Conservation (phyloP, 2,888 invertebrate species). For the Drosophila mercatorum region DNA sequence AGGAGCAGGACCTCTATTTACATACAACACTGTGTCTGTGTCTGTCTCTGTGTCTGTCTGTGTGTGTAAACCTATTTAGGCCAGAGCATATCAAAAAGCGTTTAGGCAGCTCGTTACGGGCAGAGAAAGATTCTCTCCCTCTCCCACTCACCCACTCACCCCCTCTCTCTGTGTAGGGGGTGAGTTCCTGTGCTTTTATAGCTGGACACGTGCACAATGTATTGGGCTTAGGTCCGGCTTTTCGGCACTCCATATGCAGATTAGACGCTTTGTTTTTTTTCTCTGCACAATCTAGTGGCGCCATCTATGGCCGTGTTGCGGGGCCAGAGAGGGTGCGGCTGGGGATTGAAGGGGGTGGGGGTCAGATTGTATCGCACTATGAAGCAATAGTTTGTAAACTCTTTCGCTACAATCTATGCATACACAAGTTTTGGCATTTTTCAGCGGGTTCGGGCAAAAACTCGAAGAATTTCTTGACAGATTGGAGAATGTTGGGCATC, state of each 20-base stretch:
- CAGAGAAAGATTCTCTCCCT: not conserved
- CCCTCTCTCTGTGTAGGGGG: not conserved
- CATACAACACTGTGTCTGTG: slow-evolving; percentile 20
- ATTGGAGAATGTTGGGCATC: not conserved
- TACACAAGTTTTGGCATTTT: not conserved
- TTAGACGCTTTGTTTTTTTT: slow-evolving; percentile 14
- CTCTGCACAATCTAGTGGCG: slow-evolving; percentile 24
- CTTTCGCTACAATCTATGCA: slow-evolving; percentile 6
- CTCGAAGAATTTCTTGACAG: not conserved
- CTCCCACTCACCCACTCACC: not conserved
- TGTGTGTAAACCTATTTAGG: slow-evolving; percentile 45
- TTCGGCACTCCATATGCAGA: slow-evolving; percentile 28
- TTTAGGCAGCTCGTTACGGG: slow-evolving; percentile 37
- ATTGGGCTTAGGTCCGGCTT: slow-evolving; percentile 3
- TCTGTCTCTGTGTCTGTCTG: slow-evolving; percentile 13
- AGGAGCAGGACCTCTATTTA: slow-evolving; percentile 28
- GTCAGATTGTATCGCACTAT: not conserved
- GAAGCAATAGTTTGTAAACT: slow-evolving; percentile 3
- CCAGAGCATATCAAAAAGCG: slow-evolving; percentile 53
- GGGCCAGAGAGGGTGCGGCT: not conserved
- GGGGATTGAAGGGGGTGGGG: no score
- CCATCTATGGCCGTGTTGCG: slow-evolving; percentile 31
- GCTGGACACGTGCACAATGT: slow-evolving; percentile 34
- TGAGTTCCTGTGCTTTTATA: slow-evolving; percentile 15
- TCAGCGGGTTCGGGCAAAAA: not conserved